A percentile compares a stretch with the other conserved stretches of the same genome.
Conservation (phyloP, 1,140 invertebrate species). For the Drosophila funebris region DNA sequence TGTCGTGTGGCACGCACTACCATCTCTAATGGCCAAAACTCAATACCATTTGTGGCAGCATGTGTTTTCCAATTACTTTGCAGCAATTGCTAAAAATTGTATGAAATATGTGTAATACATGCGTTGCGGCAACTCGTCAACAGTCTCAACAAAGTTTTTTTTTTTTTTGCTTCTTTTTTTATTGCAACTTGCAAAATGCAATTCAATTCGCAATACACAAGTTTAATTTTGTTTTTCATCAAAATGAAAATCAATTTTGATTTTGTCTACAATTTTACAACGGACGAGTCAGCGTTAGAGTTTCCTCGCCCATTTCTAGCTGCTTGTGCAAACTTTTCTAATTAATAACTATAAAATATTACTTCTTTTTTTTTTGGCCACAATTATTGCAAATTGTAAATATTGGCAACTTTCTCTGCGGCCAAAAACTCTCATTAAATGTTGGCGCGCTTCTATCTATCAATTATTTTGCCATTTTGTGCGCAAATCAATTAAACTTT, state of each 20-base stretch:
- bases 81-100: conserved; percentile 21
- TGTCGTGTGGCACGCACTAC: neutral
- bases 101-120: conserved; percentile 13
- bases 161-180: neutral
- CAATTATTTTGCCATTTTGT: conserved; percentile 74
- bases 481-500: conserved; percentile 78
- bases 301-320: neutral
- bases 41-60: neutral
- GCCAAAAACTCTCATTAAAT: conserved; percentile 61
- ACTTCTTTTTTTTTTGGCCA: conserved; percentile 12
- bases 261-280: conserved; percentile 12
- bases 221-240: conserved; percentile 19
- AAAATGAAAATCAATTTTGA: conserved; percentile 35
- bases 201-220: conserved; percentile 49
- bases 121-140: conserved; percentile 7
- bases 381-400: conserved; percentile 42
- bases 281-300: neutral
- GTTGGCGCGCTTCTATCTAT: conserved; percentile 53
- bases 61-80: conserved; percentile 43
- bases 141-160: conserved; percentile 3
- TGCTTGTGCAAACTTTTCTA: conserved; percentile 59
- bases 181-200: conserved; percentile 37
- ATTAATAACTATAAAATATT: conserved; percentile 56
- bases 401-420: conserved; percentile 47
- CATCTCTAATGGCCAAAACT: neutral